phyloP scores from a whole-genome alignment of 2,797 vertebrate species.

The Argya squamiceps region DNA sequence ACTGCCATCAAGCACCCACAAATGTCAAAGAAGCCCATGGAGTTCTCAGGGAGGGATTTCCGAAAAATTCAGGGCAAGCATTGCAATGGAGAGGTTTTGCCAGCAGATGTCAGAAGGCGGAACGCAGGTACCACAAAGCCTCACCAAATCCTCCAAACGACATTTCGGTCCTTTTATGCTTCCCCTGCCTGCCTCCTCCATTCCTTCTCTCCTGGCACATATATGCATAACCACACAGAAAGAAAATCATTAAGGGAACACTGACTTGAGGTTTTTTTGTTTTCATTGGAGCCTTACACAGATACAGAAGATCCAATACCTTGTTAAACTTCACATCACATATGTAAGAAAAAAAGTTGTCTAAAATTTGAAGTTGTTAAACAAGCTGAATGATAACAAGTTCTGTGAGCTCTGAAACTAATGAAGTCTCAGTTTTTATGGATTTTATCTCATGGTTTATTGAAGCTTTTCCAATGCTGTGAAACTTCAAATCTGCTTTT shows the following conservation, averaged over 20 bases:
- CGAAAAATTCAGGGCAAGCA: not conserved
- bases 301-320: not conserved
- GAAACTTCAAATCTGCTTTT: not conserved
- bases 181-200: not conserved
- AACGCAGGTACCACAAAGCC: rapidly evolving
- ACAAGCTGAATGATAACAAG: conserved; percentile 15
- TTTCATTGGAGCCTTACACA: not conserved
- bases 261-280: not conserved
- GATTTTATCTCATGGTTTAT: conserved; percentile 3
- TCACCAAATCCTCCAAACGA: not conserved
- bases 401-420: not conserved
- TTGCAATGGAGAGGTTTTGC: conserved; percentile 31
- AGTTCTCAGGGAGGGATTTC: not conserved
- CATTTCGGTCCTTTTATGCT: not conserved
- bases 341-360: not conserved
- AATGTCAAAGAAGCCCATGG: not conserved
- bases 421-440: not conserved
- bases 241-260: not conserved
- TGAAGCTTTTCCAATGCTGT: not conserved
- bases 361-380: conserved; percentile 21
- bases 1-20: not conserved
- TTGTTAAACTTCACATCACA: not conserved
- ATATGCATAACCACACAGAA: not conserved
- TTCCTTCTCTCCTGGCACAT: not conserved
- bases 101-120: conserved; percentile 54